A percentile compares a stretch with the other conserved stretches of the same genome.
Conservation (phyloP, 1,140 invertebrate genomes). For the Condylostylus longicornis region DNA sequence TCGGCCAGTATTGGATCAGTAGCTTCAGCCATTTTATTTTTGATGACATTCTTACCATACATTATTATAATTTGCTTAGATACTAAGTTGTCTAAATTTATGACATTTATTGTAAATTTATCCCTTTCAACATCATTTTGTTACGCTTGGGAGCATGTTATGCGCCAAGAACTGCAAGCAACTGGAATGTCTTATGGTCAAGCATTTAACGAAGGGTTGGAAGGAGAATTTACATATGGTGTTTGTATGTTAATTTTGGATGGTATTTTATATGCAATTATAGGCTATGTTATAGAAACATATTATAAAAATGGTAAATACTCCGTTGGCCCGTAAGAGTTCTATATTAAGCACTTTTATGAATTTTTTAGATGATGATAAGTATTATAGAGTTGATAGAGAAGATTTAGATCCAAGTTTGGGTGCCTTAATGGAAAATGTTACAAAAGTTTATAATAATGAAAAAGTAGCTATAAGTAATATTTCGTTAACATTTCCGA, state of each 20-base stretch:
- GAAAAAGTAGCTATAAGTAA: conserved; percentile 44
- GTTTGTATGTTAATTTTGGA: conserved; percentile 35
- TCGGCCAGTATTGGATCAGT: conserved; percentile 47
- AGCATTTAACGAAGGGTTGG: conserved; percentile 23
- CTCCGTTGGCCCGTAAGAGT: background rate
- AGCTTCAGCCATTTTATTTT: conserved; percentile 41
- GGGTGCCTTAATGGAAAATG: conserved; percentile 35
- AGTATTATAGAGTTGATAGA: conserved; percentile 20
- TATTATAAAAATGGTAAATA: conserved; percentile 17
- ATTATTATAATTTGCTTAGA: conserved; percentile 48
- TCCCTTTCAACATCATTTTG: conserved; percentile 42
- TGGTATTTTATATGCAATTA: conserved; percentile 31
- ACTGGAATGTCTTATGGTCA: conserved; percentile 27
- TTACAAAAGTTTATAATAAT: conserved; percentile 34
- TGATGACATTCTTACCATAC: conserved; percentile 47
- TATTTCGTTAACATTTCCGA: conserved; percentile 36
- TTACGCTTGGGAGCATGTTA: conserved; percentile 42
- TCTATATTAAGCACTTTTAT: background rate
- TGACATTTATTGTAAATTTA: conserved; percentile 37
- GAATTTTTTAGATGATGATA: conserved; percentile 15
- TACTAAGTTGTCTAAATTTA: conserved; percentile 35
- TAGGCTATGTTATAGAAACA: conserved; percentile 33
- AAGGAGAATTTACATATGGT: conserved; percentile 20
- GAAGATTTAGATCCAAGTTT: conserved; percentile 26
- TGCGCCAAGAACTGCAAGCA: conserved; percentile 43